phyloP scores from a whole-genome alignment of 1,140 invertebrate genomes.

The Meloidogyne hapla region DNA sequence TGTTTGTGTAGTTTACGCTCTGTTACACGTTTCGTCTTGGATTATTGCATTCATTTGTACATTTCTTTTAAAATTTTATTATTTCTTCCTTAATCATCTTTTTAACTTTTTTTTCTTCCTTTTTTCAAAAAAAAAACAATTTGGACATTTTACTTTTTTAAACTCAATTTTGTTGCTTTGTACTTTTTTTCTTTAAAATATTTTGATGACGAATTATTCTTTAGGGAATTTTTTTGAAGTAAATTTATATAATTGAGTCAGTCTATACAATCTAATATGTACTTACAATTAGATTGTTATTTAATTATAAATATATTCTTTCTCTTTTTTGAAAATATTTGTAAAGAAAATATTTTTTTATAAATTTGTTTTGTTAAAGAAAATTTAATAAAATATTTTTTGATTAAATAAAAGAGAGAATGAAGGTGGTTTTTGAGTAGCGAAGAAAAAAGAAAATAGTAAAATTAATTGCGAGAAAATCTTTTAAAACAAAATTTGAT shows the following conservation, averaged over 20 bases:
- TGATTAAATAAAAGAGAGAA: too few relatives aligned
- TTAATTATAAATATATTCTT: background rate
- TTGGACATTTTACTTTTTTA: background rate
- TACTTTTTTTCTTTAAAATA: background rate
- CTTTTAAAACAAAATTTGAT: too few relatives aligned
- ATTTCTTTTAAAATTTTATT: background rate
- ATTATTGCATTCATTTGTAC: background rate
- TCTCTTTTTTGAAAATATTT: too few relatives aligned
- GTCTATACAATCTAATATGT: background rate
- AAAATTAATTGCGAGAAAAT: too few relatives aligned
- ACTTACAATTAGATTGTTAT: background rate
- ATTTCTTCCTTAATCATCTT: background rate
- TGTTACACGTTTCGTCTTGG: background rate
- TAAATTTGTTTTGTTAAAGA: too few relatives aligned
- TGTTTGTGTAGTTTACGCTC: background rate
- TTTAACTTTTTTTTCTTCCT: background rate
- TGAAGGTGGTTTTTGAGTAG: too few relatives aligned
- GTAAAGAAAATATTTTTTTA: too few relatives aligned
- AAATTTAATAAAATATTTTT: too few relatives aligned
- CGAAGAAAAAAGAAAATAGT: too few relatives aligned
- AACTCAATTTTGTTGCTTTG: background rate
- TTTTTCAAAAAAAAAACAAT: background rate
- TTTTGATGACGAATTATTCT: constrained; percentile 6
- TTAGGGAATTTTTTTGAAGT: background rate
- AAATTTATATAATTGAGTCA: background rate